These are phyloP conservation scores for Oligia strigilis DNA, from an alignment of 2,888 invertebrate species.

Conservation along the genomic window DNA sequence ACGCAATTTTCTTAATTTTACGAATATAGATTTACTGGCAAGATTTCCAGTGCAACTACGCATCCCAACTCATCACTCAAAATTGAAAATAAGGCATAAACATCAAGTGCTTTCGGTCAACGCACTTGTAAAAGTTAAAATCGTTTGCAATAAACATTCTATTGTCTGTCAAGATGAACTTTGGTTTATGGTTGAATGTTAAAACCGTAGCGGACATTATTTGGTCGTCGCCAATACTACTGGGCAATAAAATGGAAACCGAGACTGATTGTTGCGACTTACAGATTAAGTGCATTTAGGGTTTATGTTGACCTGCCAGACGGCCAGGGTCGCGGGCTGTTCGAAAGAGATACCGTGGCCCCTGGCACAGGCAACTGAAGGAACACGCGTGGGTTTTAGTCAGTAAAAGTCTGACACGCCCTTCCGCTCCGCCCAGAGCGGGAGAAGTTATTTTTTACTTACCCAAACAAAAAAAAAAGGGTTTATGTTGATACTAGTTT, in stretches of 20 bases:
- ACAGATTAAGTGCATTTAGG: slow-evolving; percentile 28
- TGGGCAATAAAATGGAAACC: slow-evolving; percentile 54
- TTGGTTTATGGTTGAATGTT: slow-evolving; percentile 71
- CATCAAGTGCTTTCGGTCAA: slow-evolving; percentile 65
- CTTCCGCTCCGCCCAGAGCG: no score
- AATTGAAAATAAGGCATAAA: slow-evolving; percentile 41
- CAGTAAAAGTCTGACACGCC: no score
- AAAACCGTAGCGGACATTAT: slow-evolving; percentile 63
- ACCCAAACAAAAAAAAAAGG: no score
- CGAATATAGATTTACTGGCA: slow-evolving; percentile 31
- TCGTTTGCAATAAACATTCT: slow-evolving; percentile 74
- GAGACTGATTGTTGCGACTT: slow-evolving; percentile 32
- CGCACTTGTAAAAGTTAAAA: slow-evolving; percentile 75
- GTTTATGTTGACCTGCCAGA: background rate
- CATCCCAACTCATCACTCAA: slow-evolving; percentile 23
- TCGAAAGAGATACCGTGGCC: no score
- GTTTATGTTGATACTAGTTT: background rate
- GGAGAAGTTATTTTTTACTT: no score
- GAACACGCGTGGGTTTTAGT: no score
- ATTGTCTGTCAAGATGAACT: slow-evolving; percentile 77
- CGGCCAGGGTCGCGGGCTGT: no score
- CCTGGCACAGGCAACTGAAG: no score
- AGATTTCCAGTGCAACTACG: slow-evolving; percentile 35
- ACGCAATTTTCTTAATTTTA: slow-evolving; percentile 21
- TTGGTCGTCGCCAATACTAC: slow-evolving; percentile 61